A percentile compares a stretch with the other conserved stretches of the same genome.
phyloP scores from a whole-genome alignment of 2,113 vertebrate genomes.

The Gopherus flavomarginatus region DNA sequence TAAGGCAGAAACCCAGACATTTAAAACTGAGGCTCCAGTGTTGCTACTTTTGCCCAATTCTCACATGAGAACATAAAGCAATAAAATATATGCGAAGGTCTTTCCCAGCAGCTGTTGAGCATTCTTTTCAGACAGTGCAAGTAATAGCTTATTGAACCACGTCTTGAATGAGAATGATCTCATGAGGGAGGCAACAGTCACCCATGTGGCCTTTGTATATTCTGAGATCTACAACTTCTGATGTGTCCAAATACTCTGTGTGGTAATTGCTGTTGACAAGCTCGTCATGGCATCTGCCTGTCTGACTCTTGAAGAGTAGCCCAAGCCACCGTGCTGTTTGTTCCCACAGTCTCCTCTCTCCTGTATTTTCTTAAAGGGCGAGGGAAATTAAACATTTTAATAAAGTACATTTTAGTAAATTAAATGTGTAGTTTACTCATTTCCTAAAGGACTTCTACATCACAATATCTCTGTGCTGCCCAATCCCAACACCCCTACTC shows the following conservation, averaged over 20 bases:
- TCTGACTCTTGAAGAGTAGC: background rate
- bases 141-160: background rate
- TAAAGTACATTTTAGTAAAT: background rate
- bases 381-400: background rate
- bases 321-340: background rate
- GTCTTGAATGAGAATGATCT: background rate
- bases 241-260: background rate
- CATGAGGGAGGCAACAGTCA: background rate
- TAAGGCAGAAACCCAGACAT: background rate
- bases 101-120: background rate
- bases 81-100: background rate
- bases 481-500: background rate
- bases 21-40: background rate
- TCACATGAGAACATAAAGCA: background rate
- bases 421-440: background rate
- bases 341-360: background rate
- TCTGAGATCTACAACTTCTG: background rate
- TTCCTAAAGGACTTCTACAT: background rate
- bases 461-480: background rate
- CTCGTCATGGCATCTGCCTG: background rate
- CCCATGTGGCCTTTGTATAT: background rate
- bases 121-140: background rate
- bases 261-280: background rate
- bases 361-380: background rate
- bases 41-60: background rate